These are phyloP conservation scores for Actinia tenebrosa DNA, from an alignment of 64 coral and sea anemone genomes.

Conservation along the genomic window DNA sequence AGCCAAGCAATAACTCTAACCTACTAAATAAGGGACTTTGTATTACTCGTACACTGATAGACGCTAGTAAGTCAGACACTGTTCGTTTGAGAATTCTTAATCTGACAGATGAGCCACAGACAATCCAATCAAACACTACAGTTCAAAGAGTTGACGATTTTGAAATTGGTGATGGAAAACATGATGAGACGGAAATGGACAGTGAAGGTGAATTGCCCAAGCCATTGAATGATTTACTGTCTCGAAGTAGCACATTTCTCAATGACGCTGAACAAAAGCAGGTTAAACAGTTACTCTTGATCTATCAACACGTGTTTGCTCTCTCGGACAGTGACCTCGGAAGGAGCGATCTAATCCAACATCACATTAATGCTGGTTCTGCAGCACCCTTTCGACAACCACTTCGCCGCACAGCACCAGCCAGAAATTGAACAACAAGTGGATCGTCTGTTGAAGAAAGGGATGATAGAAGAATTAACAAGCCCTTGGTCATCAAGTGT, in stretches of 20 bases:
- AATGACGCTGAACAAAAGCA: slow-evolving; percentile 11
- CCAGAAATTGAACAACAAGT: slow-evolving; percentile 3
- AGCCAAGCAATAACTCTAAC: background rate
- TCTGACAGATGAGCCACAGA: slow-evolving; percentile 14
- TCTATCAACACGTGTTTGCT: slow-evolving; percentile 1
- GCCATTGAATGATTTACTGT: slow-evolving; percentile 5
- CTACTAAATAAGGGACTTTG: slow-evolving; percentile 15
- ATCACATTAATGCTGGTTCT: slow-evolving; percentile 23
- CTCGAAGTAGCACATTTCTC: background rate
- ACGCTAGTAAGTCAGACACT: background rate
- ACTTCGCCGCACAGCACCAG: slow-evolving; percentile 13
- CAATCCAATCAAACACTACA: slow-evolving; percentile 8
- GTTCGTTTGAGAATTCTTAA: background rate
- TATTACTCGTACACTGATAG: slow-evolving; percentile 5
- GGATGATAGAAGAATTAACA: slow-evolving; percentile 29
- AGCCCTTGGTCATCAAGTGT: slow-evolving; percentile 12
- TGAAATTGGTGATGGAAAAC: background rate
- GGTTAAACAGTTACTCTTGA: background rate
- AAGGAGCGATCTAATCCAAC: slow-evolving; percentile 15
- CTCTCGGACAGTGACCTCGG: background rate
- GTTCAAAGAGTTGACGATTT: slow-evolving; percentile 7
- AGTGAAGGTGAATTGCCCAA: slow-evolving; percentile 11
- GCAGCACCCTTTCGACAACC: background rate
- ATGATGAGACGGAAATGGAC: background rate
- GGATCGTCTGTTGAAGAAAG: background rate